A percentile compares a stretch with the other conserved stretches of the same genome.
Conservation (phyloP, 2,113 vertebrate genomes). For the Siniperca knerii region DNA sequence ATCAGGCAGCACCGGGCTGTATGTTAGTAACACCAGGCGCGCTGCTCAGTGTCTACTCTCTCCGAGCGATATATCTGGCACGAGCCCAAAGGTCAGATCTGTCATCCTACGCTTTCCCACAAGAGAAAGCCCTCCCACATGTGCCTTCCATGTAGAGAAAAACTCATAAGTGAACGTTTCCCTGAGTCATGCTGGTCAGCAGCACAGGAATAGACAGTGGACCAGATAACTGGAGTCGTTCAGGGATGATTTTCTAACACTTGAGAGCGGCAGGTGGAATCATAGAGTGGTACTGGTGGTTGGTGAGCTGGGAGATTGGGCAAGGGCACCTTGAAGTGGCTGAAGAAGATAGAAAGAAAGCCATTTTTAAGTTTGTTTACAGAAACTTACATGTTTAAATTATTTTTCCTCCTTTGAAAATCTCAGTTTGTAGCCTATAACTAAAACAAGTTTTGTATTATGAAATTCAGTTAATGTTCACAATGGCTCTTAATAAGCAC, state of each 20-base stretch:
- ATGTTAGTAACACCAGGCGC: slow-evolving; percentile 49
- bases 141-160: slow-evolving; percentile 34
- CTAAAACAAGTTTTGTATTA: background rate
- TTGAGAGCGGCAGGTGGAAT: background rate
- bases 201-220: slow-evolving; percentile 26
- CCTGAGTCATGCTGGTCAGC: slow-evolving; percentile 58
- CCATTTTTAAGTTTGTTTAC: background rate
- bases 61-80: slow-evolving; percentile 48
- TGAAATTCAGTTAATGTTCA: background rate
- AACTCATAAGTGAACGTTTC: slow-evolving; percentile 50
- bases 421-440: too few relatives aligned
- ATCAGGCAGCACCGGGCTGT: slow-evolving; percentile 33
- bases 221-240: slow-evolving; percentile 1
- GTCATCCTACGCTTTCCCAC: slow-evolving; percentile 42
- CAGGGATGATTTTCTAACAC: background rate
- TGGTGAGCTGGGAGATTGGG: background rate
- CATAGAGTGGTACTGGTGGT: background rate
- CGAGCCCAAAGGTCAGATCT: slow-evolving; percentile 49
- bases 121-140: slow-evolving; percentile 52
- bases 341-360: too few relatives aligned
- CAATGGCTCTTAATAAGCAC: background rate
- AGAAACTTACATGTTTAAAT: background rate
- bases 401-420: background rate
- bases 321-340: background rate
- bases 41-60: slow-evolving; percentile 37